phyloP scores from a whole-genome alignment of 2,113 vertebrate species.

The Maccullochella peelii region DNA sequence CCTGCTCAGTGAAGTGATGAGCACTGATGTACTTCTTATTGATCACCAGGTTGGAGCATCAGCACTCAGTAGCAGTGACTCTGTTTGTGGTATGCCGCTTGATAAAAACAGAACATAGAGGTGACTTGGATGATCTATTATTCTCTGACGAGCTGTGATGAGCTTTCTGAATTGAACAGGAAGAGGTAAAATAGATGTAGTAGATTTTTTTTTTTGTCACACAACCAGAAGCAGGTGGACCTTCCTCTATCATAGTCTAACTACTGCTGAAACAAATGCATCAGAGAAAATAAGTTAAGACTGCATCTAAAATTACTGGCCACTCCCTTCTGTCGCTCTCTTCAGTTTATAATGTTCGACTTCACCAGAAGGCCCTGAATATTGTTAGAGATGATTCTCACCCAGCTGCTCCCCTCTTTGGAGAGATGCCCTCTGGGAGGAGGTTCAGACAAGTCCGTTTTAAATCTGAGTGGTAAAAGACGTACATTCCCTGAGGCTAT shows the following conservation, averaged over 20 bases:
- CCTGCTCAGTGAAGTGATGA: neutral
- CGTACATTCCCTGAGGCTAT: neutral
- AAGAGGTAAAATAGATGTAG: neutral
- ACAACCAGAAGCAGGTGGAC: neutral
- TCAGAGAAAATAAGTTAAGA: neutral
- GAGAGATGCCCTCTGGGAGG: neutral
- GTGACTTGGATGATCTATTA: neutral
- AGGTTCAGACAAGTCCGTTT: neutral
- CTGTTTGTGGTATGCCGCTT: neutral
- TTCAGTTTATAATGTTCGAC: slow-evolving; percentile 12
- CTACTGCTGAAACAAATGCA: slow-evolving; percentile 1
- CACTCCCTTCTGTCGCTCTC: neutral
- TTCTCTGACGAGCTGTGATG: neutral
- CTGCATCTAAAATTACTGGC: neutral
- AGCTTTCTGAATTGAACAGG: neutral
- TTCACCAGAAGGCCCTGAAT: neutral
- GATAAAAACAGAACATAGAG: slow-evolving; percentile 22
- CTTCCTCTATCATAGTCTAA: neutral
- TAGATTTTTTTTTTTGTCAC: too few relatives aligned
- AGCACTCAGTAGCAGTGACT: slow-evolving; percentile 27
- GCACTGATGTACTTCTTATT: slow-evolving; percentile 20
- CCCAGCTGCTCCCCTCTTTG: neutral
- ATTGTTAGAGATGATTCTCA: neutral
- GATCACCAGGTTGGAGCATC: slow-evolving; percentile 38
- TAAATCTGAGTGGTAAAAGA: neutral